These are phyloP conservation scores for Epizoanthus stellaris DNA, from an alignment of 92 coral and sea anemone species.

Conservation along the genomic window DNA sequence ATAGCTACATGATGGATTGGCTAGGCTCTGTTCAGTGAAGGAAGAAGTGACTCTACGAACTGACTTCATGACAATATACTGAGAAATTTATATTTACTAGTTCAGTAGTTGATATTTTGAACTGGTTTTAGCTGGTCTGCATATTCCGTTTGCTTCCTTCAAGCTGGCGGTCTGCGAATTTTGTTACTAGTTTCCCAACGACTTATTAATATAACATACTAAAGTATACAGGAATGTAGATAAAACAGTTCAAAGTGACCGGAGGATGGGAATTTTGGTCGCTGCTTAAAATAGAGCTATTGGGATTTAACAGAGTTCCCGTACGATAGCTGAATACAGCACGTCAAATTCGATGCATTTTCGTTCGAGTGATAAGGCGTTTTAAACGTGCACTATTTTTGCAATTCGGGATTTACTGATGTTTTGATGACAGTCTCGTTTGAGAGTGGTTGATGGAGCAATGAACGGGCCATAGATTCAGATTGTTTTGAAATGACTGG, in stretches of 20 bases:
- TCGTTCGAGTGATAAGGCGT: constrained; percentile 33
- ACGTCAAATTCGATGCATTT: not conserved
- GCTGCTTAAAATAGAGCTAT: no score
- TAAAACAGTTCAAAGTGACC: not conserved
- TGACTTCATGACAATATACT: no score
- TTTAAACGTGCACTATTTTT: constrained; percentile 37
- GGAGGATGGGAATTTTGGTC: not conserved
- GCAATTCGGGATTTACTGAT: constrained; percentile 29
- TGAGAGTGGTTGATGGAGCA: constrained; percentile 33
- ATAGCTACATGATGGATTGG: not conserved
- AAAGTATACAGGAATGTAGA: not conserved
- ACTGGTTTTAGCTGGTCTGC: not conserved
- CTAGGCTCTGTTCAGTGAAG: not conserved
- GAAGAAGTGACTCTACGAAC: not conserved
- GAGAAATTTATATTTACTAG: no score
- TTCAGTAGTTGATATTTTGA: not conserved
- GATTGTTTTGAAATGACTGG: constrained; percentile 63
- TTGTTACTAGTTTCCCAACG: not conserved
- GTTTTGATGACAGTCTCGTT: constrained; percentile 31
- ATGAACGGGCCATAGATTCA: constrained; percentile 38
- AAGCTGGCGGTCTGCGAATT: not conserved
- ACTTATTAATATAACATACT: no score
- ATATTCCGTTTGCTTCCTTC: not conserved
- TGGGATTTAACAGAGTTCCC: not conserved
- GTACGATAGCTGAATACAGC: not conserved